Base-by-base conservation (phyloP, 2,113 vertebrate genomes). In the Aleadryas rufinucha region DNA sequence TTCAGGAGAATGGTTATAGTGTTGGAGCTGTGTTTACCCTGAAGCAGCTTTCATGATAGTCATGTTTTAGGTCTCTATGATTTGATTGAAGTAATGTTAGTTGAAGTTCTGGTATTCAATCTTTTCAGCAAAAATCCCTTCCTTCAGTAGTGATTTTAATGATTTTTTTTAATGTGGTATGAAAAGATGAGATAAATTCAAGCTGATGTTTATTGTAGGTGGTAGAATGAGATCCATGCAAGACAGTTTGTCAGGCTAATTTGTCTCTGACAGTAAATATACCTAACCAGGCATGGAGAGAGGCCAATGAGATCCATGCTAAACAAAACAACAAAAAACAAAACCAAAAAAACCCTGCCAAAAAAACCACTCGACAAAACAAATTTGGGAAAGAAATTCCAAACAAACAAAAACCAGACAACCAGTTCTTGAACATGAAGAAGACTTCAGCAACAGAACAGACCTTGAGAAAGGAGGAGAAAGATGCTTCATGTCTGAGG, bases 391-490 rank as follows among this genome's bases (percentile, higher is more conserved):
- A 77, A 70, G 21, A 57, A 86, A 54, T 31, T 57, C 3, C 28
- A 44, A 65, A 39, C 12, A 74, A 47, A 37, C 1, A 11, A 45
- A 85, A 68, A 0, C 0, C 17, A 72, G 15, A 22, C 1, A 10
- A n/a, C 2, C 8, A 30, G 4, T 30, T 91, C 16, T 56, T 65
- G 50, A 69, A 53, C 5, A 16, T 23, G 13, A 11, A 65, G 47
- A 66, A n/a, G 2, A 35, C 0, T 64, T 68, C 6, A 82, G 59
- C 5, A 30, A 33, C 61, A 63, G 33, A 52, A 52, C 18, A 63
- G 3, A 37, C 4, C 4, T 13, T 20, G 33, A 81, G 72, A 35
- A 76, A 59, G 56, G 13, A 78, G 10, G 22, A 77, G 23, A 85
- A 78, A 75, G 15, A 37, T 5, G 1, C 6, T 56, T 26, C 15